Evolutionary conservation across 1,140 invertebrate genomes (phyloP).

Genomic region (Saccostrea cuccullata): DNA sequence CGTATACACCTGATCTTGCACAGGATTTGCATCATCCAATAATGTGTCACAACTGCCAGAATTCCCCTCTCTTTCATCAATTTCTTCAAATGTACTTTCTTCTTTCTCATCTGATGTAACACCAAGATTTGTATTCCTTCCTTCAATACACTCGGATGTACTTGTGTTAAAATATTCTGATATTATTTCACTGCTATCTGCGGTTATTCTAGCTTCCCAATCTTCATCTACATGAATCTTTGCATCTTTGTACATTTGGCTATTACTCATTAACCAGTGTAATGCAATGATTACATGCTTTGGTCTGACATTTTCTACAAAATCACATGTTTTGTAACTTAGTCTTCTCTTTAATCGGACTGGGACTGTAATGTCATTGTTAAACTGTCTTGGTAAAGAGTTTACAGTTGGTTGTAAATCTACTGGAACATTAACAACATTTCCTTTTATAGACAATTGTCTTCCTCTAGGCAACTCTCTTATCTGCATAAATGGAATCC

Average conservation of each 20-base stretch:
- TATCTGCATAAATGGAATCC: constrained; percentile 46
- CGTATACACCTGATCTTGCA: neutral
- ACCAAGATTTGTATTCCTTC: neutral
- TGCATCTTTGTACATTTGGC: constrained; percentile 40
- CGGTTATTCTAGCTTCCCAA: neutral
- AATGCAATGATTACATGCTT: constrained; percentile 17
- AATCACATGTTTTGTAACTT: constrained; percentile 4
- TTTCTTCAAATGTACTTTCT: neutral
- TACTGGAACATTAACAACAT: constrained; percentile 57
- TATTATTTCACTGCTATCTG: neutral
- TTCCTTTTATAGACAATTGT: constrained; percentile 39
- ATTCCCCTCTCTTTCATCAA: neutral
- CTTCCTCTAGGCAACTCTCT: constrained; percentile 51
- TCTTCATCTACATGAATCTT: constrained; percentile 26
- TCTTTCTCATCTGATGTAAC: neutral
- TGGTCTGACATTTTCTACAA: constrained; percentile 39
- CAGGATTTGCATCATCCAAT: neutral
- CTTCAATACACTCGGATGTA: neutral
- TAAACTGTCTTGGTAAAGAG: constrained; percentile 21
- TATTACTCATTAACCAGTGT: constrained; percentile 41
- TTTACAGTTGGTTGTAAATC: constrained; percentile 40
- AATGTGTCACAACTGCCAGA: constrained; percentile 36
- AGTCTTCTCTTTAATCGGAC: constrained; percentile 45
- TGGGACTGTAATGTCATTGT: constrained; percentile 23
- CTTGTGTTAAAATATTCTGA: neutral